Evolutionary conservation across 1,140 invertebrate genomes (phyloP), one percentile per base, ranked within the genome.

Genomic region (Macrocentrus cingulum): DNA sequence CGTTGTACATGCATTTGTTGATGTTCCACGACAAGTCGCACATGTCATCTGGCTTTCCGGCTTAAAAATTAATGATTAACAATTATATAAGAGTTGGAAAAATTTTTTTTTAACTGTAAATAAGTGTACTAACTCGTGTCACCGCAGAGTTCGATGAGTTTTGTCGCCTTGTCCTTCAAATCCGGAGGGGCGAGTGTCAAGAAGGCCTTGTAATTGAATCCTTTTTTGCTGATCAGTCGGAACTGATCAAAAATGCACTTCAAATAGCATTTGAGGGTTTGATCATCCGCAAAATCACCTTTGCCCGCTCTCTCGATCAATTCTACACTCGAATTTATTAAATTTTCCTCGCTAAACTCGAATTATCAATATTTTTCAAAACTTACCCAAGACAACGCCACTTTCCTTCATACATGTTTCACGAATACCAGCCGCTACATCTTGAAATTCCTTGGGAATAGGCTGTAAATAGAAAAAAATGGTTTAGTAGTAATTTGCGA

Each of bases 251-350:
- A 59, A 0, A 72, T 20, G 60, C 79, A 80, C 56, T 75, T 79
- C 2, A 77, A 65, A 46, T 80, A 80, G 46, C 77, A 80, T 44
- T 71, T 75, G 0, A 80, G 53, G 19, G 60, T 66, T 5, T 65
- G 15, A 1, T 66, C 51, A 0, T 68, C 60, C 0, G 58, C 23
- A 5, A 72, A 70, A 0, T 61, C 20, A 8, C 69, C 69, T 5
- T 48, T 51, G 16, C 51, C 59, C 7, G 62, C 59, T 1, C 36
- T 44, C 0, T 62, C 56, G 23, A 72, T 7, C 0, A 45, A 7
- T 2, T 64, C 70, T 70, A 18, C 49, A 54, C n/a, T n/a, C n/a
- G n/a, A n/a, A n/a, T n/a, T n/a, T n/a, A n/a, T n/a, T n/a, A n/a
- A n/a, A n/a, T n/a, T n/a, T n/a, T n/a, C n/a, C n/a, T n/a, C n/a